Conservation (phyloP, 2,797 vertebrate species). For the Acipenser transmontanus region DNA sequence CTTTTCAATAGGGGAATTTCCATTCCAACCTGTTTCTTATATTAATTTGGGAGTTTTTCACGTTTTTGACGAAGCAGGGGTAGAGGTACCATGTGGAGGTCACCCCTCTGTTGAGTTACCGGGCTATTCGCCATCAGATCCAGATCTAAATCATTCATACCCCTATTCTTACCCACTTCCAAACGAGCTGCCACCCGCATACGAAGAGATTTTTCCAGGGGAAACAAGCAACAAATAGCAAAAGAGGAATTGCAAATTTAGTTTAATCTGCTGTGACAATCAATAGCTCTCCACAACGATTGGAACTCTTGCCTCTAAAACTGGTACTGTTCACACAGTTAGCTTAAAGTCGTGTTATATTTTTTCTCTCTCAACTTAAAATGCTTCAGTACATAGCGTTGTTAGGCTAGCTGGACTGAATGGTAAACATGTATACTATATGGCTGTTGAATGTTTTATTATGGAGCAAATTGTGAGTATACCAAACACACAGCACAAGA, state of each 20-base stretch:
- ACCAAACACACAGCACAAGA: no score
- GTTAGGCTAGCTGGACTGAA: no score
- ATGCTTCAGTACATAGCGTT: no score
- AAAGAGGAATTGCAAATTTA: conserved; percentile 25
- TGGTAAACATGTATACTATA: no score
- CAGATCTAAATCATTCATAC: conserved; percentile 78
- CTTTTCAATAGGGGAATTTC: conserved; percentile 51
- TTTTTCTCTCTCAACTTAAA: no score
- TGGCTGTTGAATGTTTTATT: no score
- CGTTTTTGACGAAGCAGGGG: conserved; percentile 73
- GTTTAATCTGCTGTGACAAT: conserved; percentile 54
- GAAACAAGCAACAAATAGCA: conserved; percentile 58
- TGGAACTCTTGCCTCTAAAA: neutral
- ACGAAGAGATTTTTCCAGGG: conserved; percentile 82
- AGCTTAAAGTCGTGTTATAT: no score
- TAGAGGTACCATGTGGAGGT: conserved; percentile 78
- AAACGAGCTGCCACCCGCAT: conserved; percentile 75
- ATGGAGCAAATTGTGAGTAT: no score
- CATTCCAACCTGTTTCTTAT: conserved; percentile 79
- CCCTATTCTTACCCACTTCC: conserved; percentile 81
- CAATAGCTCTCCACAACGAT: conserved; percentile 37
- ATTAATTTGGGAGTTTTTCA: conserved; percentile 80
- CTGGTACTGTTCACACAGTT: no score
- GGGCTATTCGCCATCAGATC: conserved; percentile 80
- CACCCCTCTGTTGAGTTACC: conserved; percentile 89